Evolutionary conservation across 2,888 invertebrate species (phyloP).

Genomic region (Rhingia campestris): DNA sequence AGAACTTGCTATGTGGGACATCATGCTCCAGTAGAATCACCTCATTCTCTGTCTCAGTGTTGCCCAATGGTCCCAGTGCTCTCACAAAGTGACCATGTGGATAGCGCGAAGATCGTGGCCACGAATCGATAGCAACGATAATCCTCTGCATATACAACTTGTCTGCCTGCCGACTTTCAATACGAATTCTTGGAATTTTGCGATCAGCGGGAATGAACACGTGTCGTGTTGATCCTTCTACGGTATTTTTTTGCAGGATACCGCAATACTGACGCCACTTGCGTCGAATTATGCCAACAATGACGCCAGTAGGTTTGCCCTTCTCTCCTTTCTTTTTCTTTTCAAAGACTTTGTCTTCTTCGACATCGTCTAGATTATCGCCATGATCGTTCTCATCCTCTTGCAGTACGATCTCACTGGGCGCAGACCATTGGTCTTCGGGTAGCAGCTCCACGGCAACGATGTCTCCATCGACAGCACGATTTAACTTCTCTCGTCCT

Average conservation of each 20-base stretch:
- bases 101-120: slow-evolving; percentile 96
- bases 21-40: slow-evolving; percentile 97
- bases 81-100: slow-evolving; percentile 98
- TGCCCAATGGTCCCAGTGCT: slow-evolving; percentile 95
- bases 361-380: slow-evolving; percentile 85
- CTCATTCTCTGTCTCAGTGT: slow-evolving; percentile 98
- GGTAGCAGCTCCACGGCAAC: slow-evolving; percentile 96
- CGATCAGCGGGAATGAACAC: slow-evolving; percentile 97
- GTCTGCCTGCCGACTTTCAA: slow-evolving; percentile 96
- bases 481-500: slow-evolving; percentile 93
- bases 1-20: slow-evolving; percentile 97
- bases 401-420: slow-evolving; percentile 92
- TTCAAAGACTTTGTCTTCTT: slow-evolving; percentile 84
- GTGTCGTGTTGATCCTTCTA: slow-evolving; percentile 89
- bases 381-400: slow-evolving; percentile 89
- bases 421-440: slow-evolving; percentile 94
- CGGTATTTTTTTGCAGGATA: slow-evolving; percentile 90
- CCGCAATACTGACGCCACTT: slow-evolving; percentile 99
- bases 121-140: slow-evolving; percentile 97
- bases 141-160: slow-evolving; percentile 92
- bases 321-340: slow-evolving; percentile 78
- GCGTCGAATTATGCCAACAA: slow-evolving; percentile 97
- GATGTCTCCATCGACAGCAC: slow-evolving; percentile 96
- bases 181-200: slow-evolving; percentile 95
- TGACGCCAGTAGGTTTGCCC: slow-evolving; percentile 88